Base-by-base conservation (phyloP, 1,140 invertebrate species). In the Aphelinus atriplicis region DNA sequence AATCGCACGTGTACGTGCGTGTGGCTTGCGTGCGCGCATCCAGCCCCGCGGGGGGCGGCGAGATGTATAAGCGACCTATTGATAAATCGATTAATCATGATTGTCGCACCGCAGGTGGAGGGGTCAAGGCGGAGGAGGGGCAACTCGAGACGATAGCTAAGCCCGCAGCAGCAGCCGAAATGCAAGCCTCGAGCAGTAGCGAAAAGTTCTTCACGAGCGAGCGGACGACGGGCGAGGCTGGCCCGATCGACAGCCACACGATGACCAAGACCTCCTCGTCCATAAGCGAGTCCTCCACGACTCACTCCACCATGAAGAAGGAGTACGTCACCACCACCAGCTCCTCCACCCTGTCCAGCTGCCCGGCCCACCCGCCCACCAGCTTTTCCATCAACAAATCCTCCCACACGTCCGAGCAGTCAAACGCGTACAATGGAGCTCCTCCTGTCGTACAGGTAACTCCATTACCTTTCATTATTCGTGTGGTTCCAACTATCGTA, bases 221-320 rank as follows among this genome's bases (percentile, higher is more conserved):
- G 80, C 87, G 81, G 76, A 83, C 77, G 51, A 69, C 79, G 63
- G 77, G 80, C 45, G 81, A 83, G 53, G 73, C 71, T 64, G 85
- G 80, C 47, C 64, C 71, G 26, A 51, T 43, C 7, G 83, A 84
- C 7, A 84, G 73, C 70, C 77, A 86, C 65, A n/a, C 80, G 55
- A 50, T 84, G 70, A 86, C 84, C 7, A 87, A 88, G 71, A 87
- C 87, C 82, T 88, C 86, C 45, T 86, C 86, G n/a, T 84, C 81
- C 3, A 81, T 86, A 53, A 86, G 83, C 5, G 83, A 88, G 77
- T 88, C 87, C 1, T 86, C 85, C 1, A 83, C 85, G 3, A 86
- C 78, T 3, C 85, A 84, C 7, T 84, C 80, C n/a, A 84, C 84
- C 5, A 85, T 79, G 78, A 86, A 84, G 50, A 87, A 87, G 43